These are phyloP conservation scores for Rhamphomyia laevipes DNA, from an alignment of 2,888 invertebrate species.

Conservation along the genomic window DNA sequence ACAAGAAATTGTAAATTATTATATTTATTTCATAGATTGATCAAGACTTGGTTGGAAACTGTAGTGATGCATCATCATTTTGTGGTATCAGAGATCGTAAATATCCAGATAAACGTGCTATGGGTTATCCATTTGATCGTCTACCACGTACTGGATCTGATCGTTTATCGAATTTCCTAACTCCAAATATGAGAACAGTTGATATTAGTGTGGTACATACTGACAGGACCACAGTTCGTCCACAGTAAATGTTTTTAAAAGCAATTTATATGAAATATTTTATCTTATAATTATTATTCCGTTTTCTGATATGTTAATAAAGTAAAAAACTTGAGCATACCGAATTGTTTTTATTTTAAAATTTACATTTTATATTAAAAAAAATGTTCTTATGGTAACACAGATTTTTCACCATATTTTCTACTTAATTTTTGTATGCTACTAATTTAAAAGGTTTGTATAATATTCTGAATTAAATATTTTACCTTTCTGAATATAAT, in stretches of 20 bases:
- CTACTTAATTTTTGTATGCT: too few species aligned
- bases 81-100: constrained; percentile 65
- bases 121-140: constrained; percentile 84
- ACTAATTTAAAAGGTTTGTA: too few species aligned
- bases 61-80: constrained; percentile 64
- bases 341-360: too few species aligned
- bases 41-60: constrained; percentile 39
- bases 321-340: too few species aligned
- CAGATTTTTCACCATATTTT: too few species aligned
- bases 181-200: constrained; percentile 58
- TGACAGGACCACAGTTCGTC: constrained; percentile 39
- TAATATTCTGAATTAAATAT: too few species aligned
- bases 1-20: neutral
- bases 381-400: too few species aligned
- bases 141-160: constrained; percentile 44
- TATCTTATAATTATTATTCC: too few species aligned
- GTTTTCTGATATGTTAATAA: too few species aligned
- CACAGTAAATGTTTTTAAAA: neutral
- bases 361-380: too few species aligned
- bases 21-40: constrained; percentile 23
- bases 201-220: constrained; percentile 48
- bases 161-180: constrained; percentile 54
- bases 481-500: too few species aligned
- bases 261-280: too few species aligned
- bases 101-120: constrained; percentile 69